Evolutionary conservation across 1,140 invertebrate genomes (phyloP).

Genomic region (Bombus vancouverensis): DNA sequence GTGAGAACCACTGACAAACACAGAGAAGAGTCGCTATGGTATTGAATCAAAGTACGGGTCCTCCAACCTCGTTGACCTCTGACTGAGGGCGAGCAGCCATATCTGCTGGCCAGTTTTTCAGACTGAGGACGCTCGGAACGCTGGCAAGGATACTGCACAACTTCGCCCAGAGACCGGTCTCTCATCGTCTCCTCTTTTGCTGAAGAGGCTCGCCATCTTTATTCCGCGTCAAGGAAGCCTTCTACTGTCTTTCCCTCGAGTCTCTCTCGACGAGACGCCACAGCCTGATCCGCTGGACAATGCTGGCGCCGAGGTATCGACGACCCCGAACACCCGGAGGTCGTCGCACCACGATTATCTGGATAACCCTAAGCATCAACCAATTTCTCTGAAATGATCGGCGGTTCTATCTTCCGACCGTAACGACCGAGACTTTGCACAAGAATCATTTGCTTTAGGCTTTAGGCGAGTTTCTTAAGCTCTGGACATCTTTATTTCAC

Average conservation of each 20-base stretch:
- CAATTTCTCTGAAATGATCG: neutral
- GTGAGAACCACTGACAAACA: slow-evolving; percentile 57
- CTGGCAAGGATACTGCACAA: slow-evolving; percentile 65
- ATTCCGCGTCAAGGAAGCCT: slow-evolving; percentile 8
- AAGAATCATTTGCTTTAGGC: neutral
- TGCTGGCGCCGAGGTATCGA: slow-evolving; percentile 70
- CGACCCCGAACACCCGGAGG: slow-evolving; percentile 37
- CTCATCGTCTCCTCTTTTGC: slow-evolving; percentile 58
- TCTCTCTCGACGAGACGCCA: slow-evolving; percentile 55
- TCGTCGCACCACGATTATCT: slow-evolving; percentile 49
- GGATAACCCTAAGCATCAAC: slow-evolving; percentile 36
- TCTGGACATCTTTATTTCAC: too few species aligned
- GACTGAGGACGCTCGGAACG: slow-evolving; percentile 55
- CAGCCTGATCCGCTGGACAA: slow-evolving; percentile 69
- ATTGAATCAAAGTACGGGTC: slow-evolving; percentile 60
- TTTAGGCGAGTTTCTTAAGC: too few species aligned
- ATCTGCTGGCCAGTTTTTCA: slow-evolving; percentile 61
- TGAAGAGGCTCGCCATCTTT: slow-evolving; percentile 44
- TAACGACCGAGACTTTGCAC: neutral
- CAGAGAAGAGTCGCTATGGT: slow-evolving; percentile 22
- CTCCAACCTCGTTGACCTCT: slow-evolving; percentile 69
- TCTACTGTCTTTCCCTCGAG: slow-evolving; percentile 42
- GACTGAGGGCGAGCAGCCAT: slow-evolving; percentile 62
- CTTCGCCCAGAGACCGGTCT: slow-evolving; percentile 63
- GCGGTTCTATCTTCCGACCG: too few species aligned